Percentiles rank a stretch among this genome's conserved stretches.
phyloP scores from a whole-genome alignment of 2,797 vertebrate genomes.

The Arremon aurantiirostris region DNA sequence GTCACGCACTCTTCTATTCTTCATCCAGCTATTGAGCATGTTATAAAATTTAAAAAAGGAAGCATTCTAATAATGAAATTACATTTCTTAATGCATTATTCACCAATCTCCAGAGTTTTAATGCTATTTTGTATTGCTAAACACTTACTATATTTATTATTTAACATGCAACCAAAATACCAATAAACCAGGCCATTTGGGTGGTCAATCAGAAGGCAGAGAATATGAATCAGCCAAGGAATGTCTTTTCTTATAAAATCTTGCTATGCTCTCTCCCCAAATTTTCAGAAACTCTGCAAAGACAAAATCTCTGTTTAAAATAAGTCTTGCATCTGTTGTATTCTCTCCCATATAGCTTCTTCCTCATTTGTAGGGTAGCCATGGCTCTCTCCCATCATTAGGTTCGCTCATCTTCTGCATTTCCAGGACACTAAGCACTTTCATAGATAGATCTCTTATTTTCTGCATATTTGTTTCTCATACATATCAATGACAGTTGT shows the following conservation, averaged over 20 bases:
- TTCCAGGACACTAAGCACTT: not conserved
- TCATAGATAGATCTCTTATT: not conserved
- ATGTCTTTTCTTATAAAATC: not conserved
- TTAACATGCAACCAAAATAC: constrained; percentile 29
- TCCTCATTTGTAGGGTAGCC: not conserved
- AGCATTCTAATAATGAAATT: constrained; percentile 33
- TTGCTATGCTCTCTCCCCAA: not conserved
- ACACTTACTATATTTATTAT: constrained; percentile 40
- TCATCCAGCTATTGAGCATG: not conserved
- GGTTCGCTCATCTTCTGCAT: not conserved
- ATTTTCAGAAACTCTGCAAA: not conserved
- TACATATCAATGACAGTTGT: not conserved
- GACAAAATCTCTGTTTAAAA: not conserved
- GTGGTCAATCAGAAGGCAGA: constrained; percentile 17
- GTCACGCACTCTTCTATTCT: not conserved
- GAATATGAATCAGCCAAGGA: not conserved
- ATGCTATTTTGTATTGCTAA: constrained; percentile 28
- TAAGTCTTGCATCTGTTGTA: not conserved
- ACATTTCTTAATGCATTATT: constrained; percentile 57
- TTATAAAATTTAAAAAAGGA: constrained; percentile 19
- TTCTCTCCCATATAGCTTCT: not conserved
- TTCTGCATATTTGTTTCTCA: not conserved
- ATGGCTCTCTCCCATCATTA: not conserved
- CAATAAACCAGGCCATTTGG: constrained; percentile 29
- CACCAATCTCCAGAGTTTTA: constrained; percentile 16